Base-by-base conservation (phyloP, 2,888 invertebrate species). In the Agonopterix subpropinquella region DNA sequence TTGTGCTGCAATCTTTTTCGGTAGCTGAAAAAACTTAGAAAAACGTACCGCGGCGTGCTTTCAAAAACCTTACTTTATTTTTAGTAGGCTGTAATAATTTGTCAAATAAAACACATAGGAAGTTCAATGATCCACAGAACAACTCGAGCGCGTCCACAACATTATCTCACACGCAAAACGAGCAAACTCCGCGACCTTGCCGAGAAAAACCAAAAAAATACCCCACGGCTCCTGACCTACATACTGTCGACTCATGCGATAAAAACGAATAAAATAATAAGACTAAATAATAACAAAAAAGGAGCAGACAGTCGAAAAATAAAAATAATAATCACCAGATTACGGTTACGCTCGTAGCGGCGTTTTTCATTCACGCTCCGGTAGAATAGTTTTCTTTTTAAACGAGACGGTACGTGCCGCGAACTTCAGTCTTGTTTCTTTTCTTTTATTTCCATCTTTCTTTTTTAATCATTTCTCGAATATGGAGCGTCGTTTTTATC, bases 401-500 rank as follows among this genome's bases (percentile, higher is more conserved):
- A 80, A 77, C 61, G 61, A 70, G 73, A 62, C 72, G 73, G 79
- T 81, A 84, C 86, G 85, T 86, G 86, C 83, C 79, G 74, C 73
- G 72, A 73, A 71, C 74, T 73, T 62, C 59, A 57, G 59, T 64
- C 66, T 70, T 62, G 60, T 58, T 70, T 71, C 70, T 72, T 83
- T 80, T 77, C 76, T 81, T 81, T 77, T 77, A 67, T 73, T 76
- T 74, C 65, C 54, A 52, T 72, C 67, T 75, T 83, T 73, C 73
- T 80, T 85, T 85, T 87, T 85, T 82, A 83, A 87, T 86, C 84
- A 85, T 86, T 85, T 87, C 85, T 81, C 86, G 87, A 88, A 87
- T 88, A 87, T 88, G 85, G 86, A 77, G 70, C 82, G 79, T 77
- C 76, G 75, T 84, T 84, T 83, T 84, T 86, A 83, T 81, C 79